Evolutionary conservation across 2,888 invertebrate species (phyloP).

Genomic region (Megastigmus dorsalis): DNA sequence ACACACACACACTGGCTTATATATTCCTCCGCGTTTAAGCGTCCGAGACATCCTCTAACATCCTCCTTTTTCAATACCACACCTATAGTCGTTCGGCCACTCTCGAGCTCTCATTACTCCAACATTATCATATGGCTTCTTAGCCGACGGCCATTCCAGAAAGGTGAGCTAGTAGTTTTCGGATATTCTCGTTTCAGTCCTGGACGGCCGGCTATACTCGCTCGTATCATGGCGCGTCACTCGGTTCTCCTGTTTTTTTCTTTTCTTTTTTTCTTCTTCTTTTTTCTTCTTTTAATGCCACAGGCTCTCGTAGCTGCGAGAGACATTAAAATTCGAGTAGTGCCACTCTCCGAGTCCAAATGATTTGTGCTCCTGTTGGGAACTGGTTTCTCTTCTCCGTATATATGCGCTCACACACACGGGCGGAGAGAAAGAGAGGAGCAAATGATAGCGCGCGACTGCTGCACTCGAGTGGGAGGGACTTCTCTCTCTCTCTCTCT

Average conservation of each 20-base stretch:
- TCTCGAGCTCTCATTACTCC: neutral
- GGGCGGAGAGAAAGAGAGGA: conserved; percentile 21
- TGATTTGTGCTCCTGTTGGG: conserved; percentile 67
- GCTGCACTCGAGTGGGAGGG: conserved; percentile 63
- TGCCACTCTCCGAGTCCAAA: conserved; percentile 56
- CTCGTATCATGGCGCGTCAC: no score
- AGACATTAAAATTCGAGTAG: conserved; percentile 47
- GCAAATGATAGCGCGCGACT: conserved; percentile 1
- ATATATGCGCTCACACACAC: no score
- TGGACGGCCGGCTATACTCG: no score
- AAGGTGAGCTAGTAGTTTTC: conserved; percentile 17
- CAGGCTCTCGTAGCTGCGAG: conserved; percentile 32
- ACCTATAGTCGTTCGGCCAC: neutral
- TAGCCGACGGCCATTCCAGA: conserved; percentile 25
- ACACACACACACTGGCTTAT: no score
- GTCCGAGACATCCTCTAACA: neutral
- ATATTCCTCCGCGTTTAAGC: conserved; percentile 19
- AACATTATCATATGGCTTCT: neutral
- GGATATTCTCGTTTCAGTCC: conserved; percentile 23
- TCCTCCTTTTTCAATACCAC: neutral
- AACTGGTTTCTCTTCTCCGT: conserved; percentile 62
- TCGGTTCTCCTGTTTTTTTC: neutral
- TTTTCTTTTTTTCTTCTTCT: neutral
- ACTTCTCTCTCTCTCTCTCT: conserved; percentile 56
- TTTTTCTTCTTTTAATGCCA: conserved; percentile 36